Percentiles rank a stretch among this genome's conserved stretches.
phyloP scores from a whole-genome alignment of 1,140 invertebrate species.

The Drosophila sproati region DNA sequence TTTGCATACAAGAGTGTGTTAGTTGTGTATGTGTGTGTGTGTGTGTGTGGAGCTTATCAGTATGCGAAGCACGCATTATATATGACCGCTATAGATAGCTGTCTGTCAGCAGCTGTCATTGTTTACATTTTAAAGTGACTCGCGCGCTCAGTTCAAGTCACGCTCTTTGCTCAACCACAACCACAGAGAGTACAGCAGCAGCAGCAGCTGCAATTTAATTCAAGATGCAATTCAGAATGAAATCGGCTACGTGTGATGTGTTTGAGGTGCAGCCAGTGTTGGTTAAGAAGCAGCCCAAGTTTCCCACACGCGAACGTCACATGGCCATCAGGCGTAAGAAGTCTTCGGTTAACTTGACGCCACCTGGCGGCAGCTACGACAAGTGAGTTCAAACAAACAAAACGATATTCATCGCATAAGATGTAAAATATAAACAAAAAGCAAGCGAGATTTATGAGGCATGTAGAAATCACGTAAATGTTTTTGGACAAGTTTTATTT shows the following conservation, averaged over 20 bases:
- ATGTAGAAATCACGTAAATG: constrained; percentile 1
- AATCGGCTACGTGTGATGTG: constrained; percentile 60
- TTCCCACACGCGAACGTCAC: constrained; percentile 89
- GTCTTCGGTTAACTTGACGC: constrained; percentile 48
- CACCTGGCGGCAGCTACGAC: constrained; percentile 29
- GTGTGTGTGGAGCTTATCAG: constrained; percentile 32
- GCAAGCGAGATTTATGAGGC: constrained; percentile 39
- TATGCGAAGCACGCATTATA: constrained; percentile 42
- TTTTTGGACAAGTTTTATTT: neutral
- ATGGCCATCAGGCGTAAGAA: constrained; percentile 87
- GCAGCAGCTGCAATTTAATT: constrained; percentile 21
- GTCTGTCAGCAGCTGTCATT: constrained; percentile 42
- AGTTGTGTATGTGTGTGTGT: neutral
- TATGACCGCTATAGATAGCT: constrained; percentile 51
- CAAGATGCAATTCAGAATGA: constrained; percentile 72
- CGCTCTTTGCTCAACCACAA: constrained; percentile 72
- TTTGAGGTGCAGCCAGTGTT: constrained; percentile 85
- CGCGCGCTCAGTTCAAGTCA: constrained; percentile 26
- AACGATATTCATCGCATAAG: constrained; percentile 1
- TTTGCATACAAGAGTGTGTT: neutral
- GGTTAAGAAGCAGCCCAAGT: constrained; percentile 87
- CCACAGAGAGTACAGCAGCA: neutral
- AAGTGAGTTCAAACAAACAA: constrained; percentile 38
- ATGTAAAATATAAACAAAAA: neutral
- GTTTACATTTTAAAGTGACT: constrained; percentile 60